phyloP scores from a whole-genome alignment of 2,888 invertebrate genomes.

The Leptarthrus brevirostris region DNA sequence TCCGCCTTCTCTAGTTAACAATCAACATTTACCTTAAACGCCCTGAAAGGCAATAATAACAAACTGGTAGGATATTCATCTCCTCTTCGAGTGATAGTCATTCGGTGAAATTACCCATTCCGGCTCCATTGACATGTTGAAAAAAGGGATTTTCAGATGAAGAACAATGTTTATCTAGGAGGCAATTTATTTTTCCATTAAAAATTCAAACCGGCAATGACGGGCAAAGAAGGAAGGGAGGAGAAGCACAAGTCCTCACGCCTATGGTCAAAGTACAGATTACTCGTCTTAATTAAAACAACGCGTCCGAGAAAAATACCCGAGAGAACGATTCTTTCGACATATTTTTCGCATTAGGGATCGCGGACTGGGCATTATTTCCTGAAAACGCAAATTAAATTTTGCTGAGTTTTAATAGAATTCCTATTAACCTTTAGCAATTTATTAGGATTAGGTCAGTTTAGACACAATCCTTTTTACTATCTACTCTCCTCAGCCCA shows the following conservation, averaged over 20 bases:
- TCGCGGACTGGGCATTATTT: no score
- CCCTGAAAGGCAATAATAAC: background rate
- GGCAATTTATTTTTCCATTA: constrained; percentile 52
- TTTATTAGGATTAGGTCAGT: background rate
- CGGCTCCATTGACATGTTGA: background rate
- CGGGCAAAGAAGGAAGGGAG: background rate
- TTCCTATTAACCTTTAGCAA: background rate
- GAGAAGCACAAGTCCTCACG: no score
- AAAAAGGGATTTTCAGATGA: background rate
- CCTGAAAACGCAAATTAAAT: background rate
- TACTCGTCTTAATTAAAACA: background rate
- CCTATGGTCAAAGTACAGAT: background rate
- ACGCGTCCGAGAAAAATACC: background rate
- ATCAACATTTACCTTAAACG: background rate
- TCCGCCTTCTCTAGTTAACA: background rate
- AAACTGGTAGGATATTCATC: no score
- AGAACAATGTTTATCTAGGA: constrained; percentile 48
- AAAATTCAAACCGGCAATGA: constrained; percentile 42
- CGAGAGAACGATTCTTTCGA: no score
- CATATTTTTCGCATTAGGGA: no score
- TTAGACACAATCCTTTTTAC: background rate
- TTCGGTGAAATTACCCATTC: background rate
- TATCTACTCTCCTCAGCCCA: background rate
- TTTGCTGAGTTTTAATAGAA: background rate
- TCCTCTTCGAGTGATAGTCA: background rate